These are phyloP conservation scores for Pogonomyrmex californicus DNA, from an alignment of 1,140 invertebrate species.

Conservation along the genomic window DNA sequence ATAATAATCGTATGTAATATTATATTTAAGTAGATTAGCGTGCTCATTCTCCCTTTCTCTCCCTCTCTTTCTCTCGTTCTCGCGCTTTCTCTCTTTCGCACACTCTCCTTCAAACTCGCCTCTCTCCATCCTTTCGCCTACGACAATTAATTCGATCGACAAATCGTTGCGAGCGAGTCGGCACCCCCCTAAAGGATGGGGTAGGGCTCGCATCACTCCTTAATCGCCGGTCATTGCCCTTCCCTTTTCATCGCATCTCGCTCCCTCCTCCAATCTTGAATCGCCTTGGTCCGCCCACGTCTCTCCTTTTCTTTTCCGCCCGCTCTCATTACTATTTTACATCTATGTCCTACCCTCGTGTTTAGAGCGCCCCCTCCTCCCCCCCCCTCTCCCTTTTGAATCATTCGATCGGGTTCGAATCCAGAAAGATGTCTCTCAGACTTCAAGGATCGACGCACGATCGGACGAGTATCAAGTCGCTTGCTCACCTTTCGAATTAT, in stretches of 20 bases:
- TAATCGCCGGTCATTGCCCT: background rate
- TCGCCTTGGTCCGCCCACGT: background rate
- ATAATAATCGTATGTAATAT: slow-evolving; percentile 83
- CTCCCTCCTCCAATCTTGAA: background rate
- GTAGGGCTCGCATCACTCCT: slow-evolving; percentile 59
- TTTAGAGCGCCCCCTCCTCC: slow-evolving; percentile 4
- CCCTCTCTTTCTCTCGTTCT: slow-evolving; percentile 1
- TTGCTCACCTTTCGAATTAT: slow-evolving; percentile 25
- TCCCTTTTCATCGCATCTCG: slow-evolving; percentile 1
- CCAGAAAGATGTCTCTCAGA: background rate
- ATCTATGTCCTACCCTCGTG: background rate
- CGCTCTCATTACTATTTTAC: slow-evolving; percentile 17
- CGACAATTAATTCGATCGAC: slow-evolving; percentile 17
- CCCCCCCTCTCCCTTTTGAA: background rate
- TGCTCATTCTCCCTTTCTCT: slow-evolving; percentile 70
- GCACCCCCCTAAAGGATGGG: slow-evolving; percentile 5
- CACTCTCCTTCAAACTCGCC: background rate
- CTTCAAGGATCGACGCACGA: slow-evolving; percentile 8
- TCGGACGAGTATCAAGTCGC: background rate
- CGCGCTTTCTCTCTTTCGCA: slow-evolving; percentile 13
- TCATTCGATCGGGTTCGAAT: slow-evolving; percentile 19
- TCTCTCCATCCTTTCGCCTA: slow-evolving; percentile 15
- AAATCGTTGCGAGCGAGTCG: slow-evolving; percentile 19
- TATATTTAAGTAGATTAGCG: slow-evolving; percentile 84
- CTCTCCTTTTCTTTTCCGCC: background rate